A percentile compares a stretch with the other conserved stretches of the same genome.
These are phyloP conservation scores for Gopherus flavomarginatus DNA, from an alignment of 2,113 vertebrate species.

Conservation along the genomic window DNA sequence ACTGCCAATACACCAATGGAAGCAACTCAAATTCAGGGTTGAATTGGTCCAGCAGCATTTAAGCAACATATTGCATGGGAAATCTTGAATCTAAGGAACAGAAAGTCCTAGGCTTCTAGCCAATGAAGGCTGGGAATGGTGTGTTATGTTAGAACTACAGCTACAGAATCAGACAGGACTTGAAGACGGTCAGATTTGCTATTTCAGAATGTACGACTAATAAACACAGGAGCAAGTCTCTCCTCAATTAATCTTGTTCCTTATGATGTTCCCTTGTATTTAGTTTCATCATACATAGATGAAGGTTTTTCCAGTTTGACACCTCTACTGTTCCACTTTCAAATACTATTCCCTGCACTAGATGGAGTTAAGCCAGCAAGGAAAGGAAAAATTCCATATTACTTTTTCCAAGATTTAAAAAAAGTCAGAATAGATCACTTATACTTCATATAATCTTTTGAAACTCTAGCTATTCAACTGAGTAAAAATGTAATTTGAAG, in stretches of 20 bases:
- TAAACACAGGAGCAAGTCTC: not conserved
- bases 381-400: not conserved
- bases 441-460: not conserved
- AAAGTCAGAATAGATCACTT: not conserved
- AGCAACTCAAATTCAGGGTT: not conserved
- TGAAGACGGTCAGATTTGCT: not conserved
- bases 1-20: not conserved
- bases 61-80: not conserved
- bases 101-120: not conserved
- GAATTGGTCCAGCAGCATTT: not conserved
- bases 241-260: not conserved
- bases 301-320: not conserved
- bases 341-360: not conserved
- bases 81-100: not conserved
- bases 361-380: not conserved
- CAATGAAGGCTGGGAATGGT: not conserved
- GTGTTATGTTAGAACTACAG: not conserved
- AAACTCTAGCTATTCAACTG: not conserved
- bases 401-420: not conserved
- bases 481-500: not conserved
- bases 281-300: not conserved
- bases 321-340: not conserved
- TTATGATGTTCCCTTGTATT: not conserved
- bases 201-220: not conserved
- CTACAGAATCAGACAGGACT: not conserved